Evolutionary conservation across 2,888 invertebrate genomes (phyloP).

Genomic region (Ligdia adustata): DNA sequence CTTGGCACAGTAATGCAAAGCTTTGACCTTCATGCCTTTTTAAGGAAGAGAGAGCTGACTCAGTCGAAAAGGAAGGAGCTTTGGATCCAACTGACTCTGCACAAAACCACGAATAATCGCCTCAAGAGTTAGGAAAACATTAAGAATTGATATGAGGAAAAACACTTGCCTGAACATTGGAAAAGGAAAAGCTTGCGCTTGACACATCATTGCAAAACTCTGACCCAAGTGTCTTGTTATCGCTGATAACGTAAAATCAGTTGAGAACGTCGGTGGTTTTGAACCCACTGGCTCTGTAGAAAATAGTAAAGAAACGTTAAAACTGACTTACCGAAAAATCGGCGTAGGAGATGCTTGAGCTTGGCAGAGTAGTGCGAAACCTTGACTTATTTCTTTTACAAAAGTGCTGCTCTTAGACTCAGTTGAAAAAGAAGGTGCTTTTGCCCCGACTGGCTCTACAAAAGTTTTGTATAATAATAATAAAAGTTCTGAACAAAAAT

Average conservation of each 20-base stretch:
- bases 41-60: constrained; percentile 86
- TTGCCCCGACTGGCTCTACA: constrained; percentile 86
- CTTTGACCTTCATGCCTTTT: constrained; percentile 81
- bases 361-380: constrained; percentile 86
- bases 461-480: constrained; percentile 15
- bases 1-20: constrained; percentile 87
- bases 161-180: constrained; percentile 88
- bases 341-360: constrained; percentile 86
- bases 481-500: neutral
- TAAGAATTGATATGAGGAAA: neutral
- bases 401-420: constrained; percentile 87
- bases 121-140: neutral
- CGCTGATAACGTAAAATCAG: constrained; percentile 84
- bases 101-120: constrained; percentile 42
- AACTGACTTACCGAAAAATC: constrained; percentile 82
- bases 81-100: constrained; percentile 88
- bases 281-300: constrained; percentile 85
- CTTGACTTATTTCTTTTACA: constrained; percentile 80
- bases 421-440: constrained; percentile 85
- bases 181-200: constrained; percentile 88
- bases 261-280: constrained; percentile 85
- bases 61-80: constrained; percentile 87
- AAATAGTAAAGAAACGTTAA: constrained; percentile 47
- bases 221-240: constrained; percentile 82
- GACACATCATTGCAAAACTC: constrained; percentile 86